Base-by-base conservation (phyloP, 1,140 invertebrate genomes). In the Lepidostoma basale region DNA sequence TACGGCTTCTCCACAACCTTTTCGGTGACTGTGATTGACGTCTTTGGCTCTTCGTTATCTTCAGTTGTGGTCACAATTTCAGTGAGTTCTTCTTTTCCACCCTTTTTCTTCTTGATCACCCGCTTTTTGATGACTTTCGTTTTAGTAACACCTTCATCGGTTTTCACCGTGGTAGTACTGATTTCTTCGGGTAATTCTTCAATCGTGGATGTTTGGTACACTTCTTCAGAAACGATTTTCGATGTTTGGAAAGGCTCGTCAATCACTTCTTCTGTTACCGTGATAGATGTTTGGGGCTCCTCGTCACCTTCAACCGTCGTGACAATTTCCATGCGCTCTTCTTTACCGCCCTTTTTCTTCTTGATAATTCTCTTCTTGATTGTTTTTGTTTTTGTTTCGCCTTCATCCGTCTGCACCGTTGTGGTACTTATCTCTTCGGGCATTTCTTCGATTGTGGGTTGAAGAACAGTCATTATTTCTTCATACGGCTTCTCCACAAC, bases 1-100 rank as follows among this genome's bases (percentile, higher is more conserved):
- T n/a, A n/a, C n/a, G n/a, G n/a, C n/a, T n/a, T n/a, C n/a, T n/a
- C n/a, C n/a, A n/a, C n/a, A n/a, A n/a, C n/a, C n/a, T n/a, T n/a
- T n/a, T n/a, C n/a, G n/a, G n/a, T n/a, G n/a, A n/a, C n/a, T n/a
- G n/a, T n/a, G n/a, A n/a, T n/a, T n/a, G n/a, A n/a, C 75, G 73
- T 76, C 73, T 33, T 5, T 12, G 30, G 5, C 30, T 6, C 28
- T 63, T 68, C 56, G 6, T 68, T 69, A 10, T 69, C 63, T 70
- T 77, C 67, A 68, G 74, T 69, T 25, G 73, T 69, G 40, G 74
- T 73, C 10, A 68, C 65, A 40, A 75, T 76, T 74, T 76, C 74
- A 23, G 74, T 74, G 12, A 72, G 56, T 63, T 74, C 68, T 60
- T 69, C 30, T 67, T 42, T 58, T 12, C 40, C 62, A 9, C 69